phyloP scores from a whole-genome alignment of 2,888 invertebrate species.

The Phania funesta region DNA sequence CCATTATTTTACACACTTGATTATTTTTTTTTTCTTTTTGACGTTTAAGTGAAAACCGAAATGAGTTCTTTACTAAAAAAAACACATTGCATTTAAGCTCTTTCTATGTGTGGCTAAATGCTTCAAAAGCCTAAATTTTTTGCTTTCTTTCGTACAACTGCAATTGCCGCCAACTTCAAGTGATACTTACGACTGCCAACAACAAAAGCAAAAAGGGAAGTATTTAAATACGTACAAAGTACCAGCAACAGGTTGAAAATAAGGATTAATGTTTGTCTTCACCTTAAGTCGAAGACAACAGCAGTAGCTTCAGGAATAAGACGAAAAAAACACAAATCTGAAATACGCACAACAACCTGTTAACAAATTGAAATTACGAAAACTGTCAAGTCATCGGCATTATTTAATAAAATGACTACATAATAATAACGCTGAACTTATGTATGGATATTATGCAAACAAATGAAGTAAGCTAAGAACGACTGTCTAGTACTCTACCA shows the following conservation, averaged over 20 bases:
- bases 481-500: background rate
- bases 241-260: slow-evolving; percentile 58
- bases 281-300: slow-evolving; percentile 51
- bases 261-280: slow-evolving; percentile 68
- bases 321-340: slow-evolving; percentile 3
- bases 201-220: slow-evolving; percentile 17
- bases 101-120: slow-evolving; percentile 44
- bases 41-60: slow-evolving; percentile 50
- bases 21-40: slow-evolving; percentile 56
- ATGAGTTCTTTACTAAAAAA: slow-evolving; percentile 12
- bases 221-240: slow-evolving; percentile 25
- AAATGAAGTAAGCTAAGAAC: background rate
- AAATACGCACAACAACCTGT: slow-evolving; percentile 45
- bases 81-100: slow-evolving; percentile 24
- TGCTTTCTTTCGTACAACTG: background rate
- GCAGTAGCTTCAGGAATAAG: background rate
- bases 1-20: slow-evolving; percentile 61
- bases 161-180: slow-evolving; percentile 65
- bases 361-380: slow-evolving; percentile 69
- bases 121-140: slow-evolving; percentile 5
- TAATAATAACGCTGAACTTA: slow-evolving; percentile 32
- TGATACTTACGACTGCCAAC: slow-evolving; percentile 44
- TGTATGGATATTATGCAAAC: background rate
- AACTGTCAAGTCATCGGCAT: slow-evolving; percentile 78
- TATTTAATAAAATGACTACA: slow-evolving; percentile 73